Percentiles rank a stretch among this genome's conserved stretches.
Conservation (phyloP, 2,888 invertebrate species). For the Beris morrisii region DNA sequence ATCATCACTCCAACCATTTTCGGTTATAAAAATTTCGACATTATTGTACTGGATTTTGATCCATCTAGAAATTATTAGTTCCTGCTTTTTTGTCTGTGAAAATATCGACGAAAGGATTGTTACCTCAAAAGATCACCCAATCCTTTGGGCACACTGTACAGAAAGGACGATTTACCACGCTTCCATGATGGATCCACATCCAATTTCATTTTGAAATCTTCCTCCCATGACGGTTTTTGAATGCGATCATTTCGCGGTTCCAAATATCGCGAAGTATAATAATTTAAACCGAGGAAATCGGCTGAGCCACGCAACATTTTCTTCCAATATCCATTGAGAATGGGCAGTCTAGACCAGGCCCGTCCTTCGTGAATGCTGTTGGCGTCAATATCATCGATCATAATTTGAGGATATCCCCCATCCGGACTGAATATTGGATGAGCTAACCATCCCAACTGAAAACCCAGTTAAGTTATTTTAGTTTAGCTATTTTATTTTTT, state of each 20-base stretch:
- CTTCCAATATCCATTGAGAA: slow-evolving; percentile 41
- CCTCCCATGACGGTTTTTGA: slow-evolving; percentile 56
- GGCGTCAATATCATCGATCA: slow-evolving; percentile 46
- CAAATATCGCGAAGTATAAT: slow-evolving; percentile 46
- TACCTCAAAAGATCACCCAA: slow-evolving; percentile 42
- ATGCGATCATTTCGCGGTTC: slow-evolving; percentile 37
- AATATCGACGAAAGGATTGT: neutral
- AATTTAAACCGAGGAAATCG: slow-evolving; percentile 49
- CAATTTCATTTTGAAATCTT: slow-evolving; percentile 53
- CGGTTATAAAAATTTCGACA: slow-evolving; percentile 61
- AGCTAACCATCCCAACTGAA: slow-evolving; percentile 51
- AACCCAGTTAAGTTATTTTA: slow-evolving; percentile 15
- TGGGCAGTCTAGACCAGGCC: slow-evolving; percentile 45
- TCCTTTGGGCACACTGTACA: slow-evolving; percentile 48
- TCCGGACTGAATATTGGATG: slow-evolving; percentile 48
- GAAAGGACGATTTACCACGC: slow-evolving; percentile 46
- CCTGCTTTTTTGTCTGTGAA: neutral
- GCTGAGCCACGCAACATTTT: slow-evolving; percentile 43
- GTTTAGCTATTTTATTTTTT: slow-evolving; percentile 36
- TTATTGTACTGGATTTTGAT: slow-evolving; percentile 61
- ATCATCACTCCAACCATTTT: slow-evolving; percentile 62
- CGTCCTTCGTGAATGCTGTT: slow-evolving; percentile 50
- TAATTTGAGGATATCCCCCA: slow-evolving; percentile 49
- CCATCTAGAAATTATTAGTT: slow-evolving; percentile 49
- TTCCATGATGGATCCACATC: slow-evolving; percentile 45